Conservation (phyloP, 2,888 invertebrate species). For the Drosophila nr. perissopoda region DNA sequence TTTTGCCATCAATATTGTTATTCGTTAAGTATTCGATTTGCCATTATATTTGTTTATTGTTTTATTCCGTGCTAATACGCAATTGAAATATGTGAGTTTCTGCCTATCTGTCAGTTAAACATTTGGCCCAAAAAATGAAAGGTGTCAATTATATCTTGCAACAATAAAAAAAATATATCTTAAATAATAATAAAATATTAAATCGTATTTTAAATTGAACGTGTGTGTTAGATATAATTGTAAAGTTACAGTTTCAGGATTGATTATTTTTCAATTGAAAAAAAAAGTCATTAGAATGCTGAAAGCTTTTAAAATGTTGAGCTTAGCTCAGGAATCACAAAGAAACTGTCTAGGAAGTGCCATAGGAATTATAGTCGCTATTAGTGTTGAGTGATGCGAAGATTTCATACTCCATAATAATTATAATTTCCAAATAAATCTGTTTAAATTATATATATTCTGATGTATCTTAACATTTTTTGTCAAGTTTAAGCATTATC, state of each 20-base stretch:
- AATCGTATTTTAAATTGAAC: neutral
- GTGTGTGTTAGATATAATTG: neutral
- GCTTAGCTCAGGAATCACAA: neutral
- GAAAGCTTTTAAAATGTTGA: neutral
- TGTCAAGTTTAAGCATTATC: neutral
- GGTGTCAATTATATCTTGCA: neutral
- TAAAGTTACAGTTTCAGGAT: neutral
- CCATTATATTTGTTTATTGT: neutral
- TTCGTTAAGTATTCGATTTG: constrained; percentile 2
- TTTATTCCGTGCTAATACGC: neutral
- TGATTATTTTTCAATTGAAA: neutral
- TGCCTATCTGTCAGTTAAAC: neutral
- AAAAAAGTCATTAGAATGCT: neutral
- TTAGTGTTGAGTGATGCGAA: neutral
- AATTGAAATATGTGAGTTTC: neutral
- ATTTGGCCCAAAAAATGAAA: neutral
- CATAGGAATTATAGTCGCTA: neutral
- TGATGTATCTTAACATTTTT: neutral
- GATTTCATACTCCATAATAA: neutral
- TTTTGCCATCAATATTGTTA: constrained; percentile 6
- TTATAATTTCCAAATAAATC: neutral
- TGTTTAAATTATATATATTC: neutral
- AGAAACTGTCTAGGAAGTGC: too few relatives aligned
- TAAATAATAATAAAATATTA: neutral
- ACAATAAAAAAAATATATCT: neutral